Evolutionary conservation across 2,888 invertebrate genomes (phyloP).

Genomic region (Zaprionus lineosus): DNA sequence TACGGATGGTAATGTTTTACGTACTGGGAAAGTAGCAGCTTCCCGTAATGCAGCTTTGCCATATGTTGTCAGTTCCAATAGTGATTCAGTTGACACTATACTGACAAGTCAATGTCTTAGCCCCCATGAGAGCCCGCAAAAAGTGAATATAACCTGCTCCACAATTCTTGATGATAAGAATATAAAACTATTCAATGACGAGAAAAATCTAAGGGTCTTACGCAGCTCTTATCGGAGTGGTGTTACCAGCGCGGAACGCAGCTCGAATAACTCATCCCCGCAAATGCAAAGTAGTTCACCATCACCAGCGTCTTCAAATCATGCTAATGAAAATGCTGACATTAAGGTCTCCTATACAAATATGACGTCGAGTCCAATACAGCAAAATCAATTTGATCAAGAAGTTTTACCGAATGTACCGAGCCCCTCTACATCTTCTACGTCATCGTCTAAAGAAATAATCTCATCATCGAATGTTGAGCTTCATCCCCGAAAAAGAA

Average conservation of each 20-base stretch:
- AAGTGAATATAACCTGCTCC: slow-evolving; percentile 61
- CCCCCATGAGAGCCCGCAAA: slow-evolving; percentile 80
- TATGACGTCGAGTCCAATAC: slow-evolving; percentile 74
- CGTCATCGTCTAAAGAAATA: slow-evolving; percentile 81
- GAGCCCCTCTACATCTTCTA: slow-evolving; percentile 84
- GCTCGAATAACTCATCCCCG: slow-evolving; percentile 86
- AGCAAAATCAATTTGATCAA: slow-evolving; percentile 71
- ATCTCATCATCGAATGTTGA: slow-evolving; percentile 79
- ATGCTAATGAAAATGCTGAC: slow-evolving; percentile 73
- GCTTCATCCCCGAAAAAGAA: slow-evolving; percentile 94
- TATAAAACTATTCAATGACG: slow-evolving; percentile 80
- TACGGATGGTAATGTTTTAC: slow-evolving; percentile 81
- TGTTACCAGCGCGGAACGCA: slow-evolving; percentile 82
- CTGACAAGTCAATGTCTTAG: slow-evolving; percentile 78
- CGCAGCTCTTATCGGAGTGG: slow-evolving; percentile 86
- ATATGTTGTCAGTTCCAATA: slow-evolving; percentile 87
- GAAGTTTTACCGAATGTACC: slow-evolving; percentile 83
- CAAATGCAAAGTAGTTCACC: slow-evolving; percentile 84
- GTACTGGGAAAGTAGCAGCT: slow-evolving; percentile 86
- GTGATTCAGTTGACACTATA: slow-evolving; percentile 83
- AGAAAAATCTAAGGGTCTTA: slow-evolving; percentile 86
- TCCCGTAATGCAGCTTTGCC: slow-evolving; percentile 86
- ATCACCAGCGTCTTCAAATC: slow-evolving; percentile 80
- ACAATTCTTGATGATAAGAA: slow-evolving; percentile 79
- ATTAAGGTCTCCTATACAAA: slow-evolving; percentile 72